phyloP scores from a whole-genome alignment of 2,888 invertebrate species.

The Sericinus montela region DNA sequence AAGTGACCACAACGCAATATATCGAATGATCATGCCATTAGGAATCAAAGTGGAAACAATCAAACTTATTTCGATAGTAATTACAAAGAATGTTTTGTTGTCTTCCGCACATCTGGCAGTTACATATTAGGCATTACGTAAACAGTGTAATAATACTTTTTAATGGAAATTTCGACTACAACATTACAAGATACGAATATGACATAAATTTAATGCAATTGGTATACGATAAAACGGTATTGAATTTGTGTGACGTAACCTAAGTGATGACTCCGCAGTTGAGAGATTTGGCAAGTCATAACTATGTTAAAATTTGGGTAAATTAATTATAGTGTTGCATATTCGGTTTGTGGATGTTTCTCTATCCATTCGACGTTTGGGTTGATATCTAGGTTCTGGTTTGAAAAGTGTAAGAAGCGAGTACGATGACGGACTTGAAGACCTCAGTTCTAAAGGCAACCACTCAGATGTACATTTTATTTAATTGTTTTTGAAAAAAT shows the following conservation, averaged over 20 bases:
- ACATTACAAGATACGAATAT: slow-evolving; percentile 1
- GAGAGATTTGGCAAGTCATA: not conserved
- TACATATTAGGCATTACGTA: slow-evolving; percentile 1
- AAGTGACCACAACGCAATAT: not conserved
- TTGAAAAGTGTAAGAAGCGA: too few species aligned
- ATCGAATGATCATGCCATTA: not conserved
- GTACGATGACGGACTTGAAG: too few species aligned
- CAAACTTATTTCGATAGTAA: not conserved
- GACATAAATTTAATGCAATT: slow-evolving; percentile 11
- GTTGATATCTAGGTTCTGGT: too few species aligned
- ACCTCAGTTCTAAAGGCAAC: too few species aligned
- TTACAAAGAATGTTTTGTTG: slow-evolving; percentile 1
- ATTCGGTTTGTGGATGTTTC: too few species aligned
- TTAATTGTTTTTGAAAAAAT: too few species aligned
- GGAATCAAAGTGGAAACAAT: not conserved
- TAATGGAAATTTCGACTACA: slow-evolving; percentile 7
- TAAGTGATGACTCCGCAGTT: slow-evolving; percentile 7
- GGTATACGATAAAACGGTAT: not conserved
- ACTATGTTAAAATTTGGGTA: too few species aligned
- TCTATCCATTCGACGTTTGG: too few species aligned
- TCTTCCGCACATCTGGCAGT: not conserved
- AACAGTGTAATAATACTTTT: slow-evolving; percentile 2
- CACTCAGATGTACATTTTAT: too few species aligned
- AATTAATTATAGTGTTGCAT: not conserved
- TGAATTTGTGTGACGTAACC: slow-evolving; percentile 3